These are phyloP conservation scores for Octomys mimax DNA, from an alignment of 2,797 vertebrate genomes.

Conservation along the genomic window DNA sequence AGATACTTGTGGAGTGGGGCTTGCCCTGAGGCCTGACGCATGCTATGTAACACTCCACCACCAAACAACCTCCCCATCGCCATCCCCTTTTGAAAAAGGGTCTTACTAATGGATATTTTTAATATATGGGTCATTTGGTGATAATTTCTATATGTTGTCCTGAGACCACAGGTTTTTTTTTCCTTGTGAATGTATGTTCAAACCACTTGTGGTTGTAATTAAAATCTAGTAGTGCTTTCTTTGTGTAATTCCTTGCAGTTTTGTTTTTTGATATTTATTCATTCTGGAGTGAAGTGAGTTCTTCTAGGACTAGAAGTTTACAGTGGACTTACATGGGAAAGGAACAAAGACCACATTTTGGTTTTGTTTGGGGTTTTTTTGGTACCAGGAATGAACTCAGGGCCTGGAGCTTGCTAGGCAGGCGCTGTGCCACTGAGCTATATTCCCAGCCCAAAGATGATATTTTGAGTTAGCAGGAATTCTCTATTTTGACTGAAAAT, in stretches of 20 bases:
- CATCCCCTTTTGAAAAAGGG: not conserved
- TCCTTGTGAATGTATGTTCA: not conserved
- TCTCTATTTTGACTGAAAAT: not conserved
- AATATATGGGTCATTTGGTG: not conserved
- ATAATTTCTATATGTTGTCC: not conserved
- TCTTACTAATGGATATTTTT: not conserved
- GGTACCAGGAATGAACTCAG: too few species aligned
- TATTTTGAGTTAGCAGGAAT: not conserved
- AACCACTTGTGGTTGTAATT: not conserved
- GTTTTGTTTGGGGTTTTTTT: too few species aligned
- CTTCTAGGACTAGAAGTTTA: not conserved
- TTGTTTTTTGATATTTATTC: not conserved
- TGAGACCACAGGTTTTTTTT: not conserved
- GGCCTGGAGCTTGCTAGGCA: too few species aligned
- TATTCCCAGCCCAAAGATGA: too few species aligned
- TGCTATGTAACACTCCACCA: not conserved
- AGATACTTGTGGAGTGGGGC: not conserved
- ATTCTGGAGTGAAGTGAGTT: not conserved
- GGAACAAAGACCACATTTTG: not conserved
- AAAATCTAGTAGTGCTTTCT: not conserved
- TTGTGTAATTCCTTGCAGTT: not conserved
- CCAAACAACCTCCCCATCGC: too few species aligned
- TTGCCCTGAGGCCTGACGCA: not conserved
- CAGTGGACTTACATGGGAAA: not conserved
- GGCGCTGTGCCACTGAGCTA: too few species aligned